Percentiles rank a stretch among this genome's conserved stretches.
phyloP scores from a whole-genome alignment of 1,140 invertebrate genomes.

The Bombus impatiens region DNA sequence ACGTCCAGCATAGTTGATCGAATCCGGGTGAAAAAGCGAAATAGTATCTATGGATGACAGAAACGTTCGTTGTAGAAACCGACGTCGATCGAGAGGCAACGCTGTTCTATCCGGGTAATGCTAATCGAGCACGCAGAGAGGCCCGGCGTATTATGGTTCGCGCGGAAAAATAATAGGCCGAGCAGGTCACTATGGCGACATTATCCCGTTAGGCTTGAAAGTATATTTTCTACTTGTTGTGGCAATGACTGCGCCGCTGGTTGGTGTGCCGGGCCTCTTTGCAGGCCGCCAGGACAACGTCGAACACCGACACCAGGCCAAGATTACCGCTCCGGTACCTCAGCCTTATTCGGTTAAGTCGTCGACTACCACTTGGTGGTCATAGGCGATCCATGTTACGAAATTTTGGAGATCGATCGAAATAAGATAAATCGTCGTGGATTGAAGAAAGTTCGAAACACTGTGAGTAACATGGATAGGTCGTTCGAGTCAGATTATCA shows the following conservation, averaged over 20 bases:
- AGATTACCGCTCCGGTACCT: conserved; percentile 61
- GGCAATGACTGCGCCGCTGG: conserved; percentile 60
- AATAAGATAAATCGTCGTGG: too few species aligned
- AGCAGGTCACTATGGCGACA: conserved; percentile 70
- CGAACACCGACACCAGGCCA: conserved; percentile 22
- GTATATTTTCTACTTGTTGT: conserved; percentile 71
- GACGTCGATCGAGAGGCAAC: background rate
- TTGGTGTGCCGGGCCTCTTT: conserved; percentile 34
- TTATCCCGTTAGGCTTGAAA: conserved; percentile 72
- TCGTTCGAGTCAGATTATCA: too few species aligned
- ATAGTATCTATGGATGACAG: background rate
- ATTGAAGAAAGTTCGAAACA: too few species aligned
- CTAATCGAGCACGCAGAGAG: conserved; percentile 47
- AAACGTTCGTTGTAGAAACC: background rate
- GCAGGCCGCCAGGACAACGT: conserved; percentile 41
- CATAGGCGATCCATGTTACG: background rate
- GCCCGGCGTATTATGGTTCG: conserved; percentile 57
- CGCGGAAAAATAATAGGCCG: conserved; percentile 65
- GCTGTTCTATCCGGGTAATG: conserved; percentile 40
- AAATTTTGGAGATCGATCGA: too few species aligned
- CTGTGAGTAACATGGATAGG: fast-evolving
- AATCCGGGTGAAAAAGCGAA: background rate
- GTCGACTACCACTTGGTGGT: conserved; percentile 29
- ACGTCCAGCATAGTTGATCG: conserved; percentile 11
- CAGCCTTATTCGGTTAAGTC: conserved; percentile 64